Conservation (phyloP, 2,797 vertebrate species). For the Sebastes vulpes region DNA sequence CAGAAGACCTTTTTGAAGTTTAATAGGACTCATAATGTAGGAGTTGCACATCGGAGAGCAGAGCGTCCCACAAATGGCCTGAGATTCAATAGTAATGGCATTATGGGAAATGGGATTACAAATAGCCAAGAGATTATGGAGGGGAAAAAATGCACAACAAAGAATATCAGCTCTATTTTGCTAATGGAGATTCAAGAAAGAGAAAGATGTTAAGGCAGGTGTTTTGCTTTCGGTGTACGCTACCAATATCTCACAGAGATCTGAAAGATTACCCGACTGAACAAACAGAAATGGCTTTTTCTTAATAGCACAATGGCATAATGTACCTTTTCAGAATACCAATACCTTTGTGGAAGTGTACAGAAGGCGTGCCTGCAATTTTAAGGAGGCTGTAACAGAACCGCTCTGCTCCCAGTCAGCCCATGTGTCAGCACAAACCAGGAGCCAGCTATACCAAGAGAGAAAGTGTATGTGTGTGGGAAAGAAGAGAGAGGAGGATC, state of each 20-base stretch:
- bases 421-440: conserved; percentile 78
- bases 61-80: conserved; percentile 57
- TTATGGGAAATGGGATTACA: conserved; percentile 68
- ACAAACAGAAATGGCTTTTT: conserved; percentile 73
- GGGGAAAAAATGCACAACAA: conserved; percentile 67
- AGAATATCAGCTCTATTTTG: conserved; percentile 62
- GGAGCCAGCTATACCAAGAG: conserved; percentile 51
- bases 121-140: conserved; percentile 62
- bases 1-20: conserved; percentile 48
- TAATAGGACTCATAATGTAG: conserved; percentile 61
- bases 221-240: conserved; percentile 50
- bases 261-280: conserved; percentile 58
- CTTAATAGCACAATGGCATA: conserved; percentile 77
- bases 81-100: conserved; percentile 65
- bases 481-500: conserved; percentile 28
- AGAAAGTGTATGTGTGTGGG: neutral
- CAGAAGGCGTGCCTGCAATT: conserved; percentile 65
- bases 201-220: conserved; percentile 53
- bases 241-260: conserved; percentile 57
- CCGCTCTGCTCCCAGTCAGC: conserved; percentile 52
- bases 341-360: conserved; percentile 51
- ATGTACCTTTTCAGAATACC: conserved; percentile 69
- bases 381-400: conserved; percentile 62
- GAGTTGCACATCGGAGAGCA: conserved; percentile 65
- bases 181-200: conserved; percentile 68